phyloP scores from a whole-genome alignment of 2,797 vertebrate species.

The Gobionotothen gibberifrons region DNA sequence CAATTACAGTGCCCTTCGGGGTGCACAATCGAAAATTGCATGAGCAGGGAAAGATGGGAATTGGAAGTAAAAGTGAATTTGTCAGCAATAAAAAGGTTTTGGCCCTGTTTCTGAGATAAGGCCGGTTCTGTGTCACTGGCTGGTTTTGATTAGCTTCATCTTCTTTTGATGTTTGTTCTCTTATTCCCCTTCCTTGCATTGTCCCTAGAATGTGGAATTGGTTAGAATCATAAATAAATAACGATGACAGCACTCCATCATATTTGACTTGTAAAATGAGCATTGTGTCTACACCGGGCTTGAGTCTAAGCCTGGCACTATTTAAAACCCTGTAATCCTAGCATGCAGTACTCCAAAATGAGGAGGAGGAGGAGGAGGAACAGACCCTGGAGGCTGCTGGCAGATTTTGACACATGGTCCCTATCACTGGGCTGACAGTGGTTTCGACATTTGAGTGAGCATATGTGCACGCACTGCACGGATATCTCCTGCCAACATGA shows the following conservation, averaged over 20 bases:
- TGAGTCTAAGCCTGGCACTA: constrained; percentile 32
- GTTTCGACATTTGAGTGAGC: constrained; percentile 33
- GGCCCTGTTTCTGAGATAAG: constrained; percentile 31
- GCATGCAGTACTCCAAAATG: constrained; percentile 41
- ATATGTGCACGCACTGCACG: constrained; percentile 25
- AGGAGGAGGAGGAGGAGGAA: constrained; percentile 37
- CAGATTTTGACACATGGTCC: constrained; percentile 37
- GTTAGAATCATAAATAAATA: constrained; percentile 59
- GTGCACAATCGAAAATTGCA: constrained; percentile 30
- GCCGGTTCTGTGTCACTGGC: constrained; percentile 36
- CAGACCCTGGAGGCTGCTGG: constrained; percentile 41
- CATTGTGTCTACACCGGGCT: constrained; percentile 34
- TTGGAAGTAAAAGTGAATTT: constrained; percentile 44
- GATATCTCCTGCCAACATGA: constrained; percentile 14
- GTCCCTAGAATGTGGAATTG: constrained; percentile 49
- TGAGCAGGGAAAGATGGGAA: constrained; percentile 25
- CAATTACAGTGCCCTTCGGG: constrained; percentile 50
- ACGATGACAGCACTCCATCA: constrained; percentile 49
- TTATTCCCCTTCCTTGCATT: constrained; percentile 25
- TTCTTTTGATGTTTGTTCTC: constrained; percentile 29
- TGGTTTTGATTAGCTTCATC: constrained; percentile 58
- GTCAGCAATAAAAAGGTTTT: constrained; percentile 36
- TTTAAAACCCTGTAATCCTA: constrained; percentile 57
- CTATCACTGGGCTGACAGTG: constrained; percentile 18
- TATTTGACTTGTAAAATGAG: constrained; percentile 43